phyloP scores from a whole-genome alignment of 2,113 vertebrate genomes.

The Lepus europaeus region DNA sequence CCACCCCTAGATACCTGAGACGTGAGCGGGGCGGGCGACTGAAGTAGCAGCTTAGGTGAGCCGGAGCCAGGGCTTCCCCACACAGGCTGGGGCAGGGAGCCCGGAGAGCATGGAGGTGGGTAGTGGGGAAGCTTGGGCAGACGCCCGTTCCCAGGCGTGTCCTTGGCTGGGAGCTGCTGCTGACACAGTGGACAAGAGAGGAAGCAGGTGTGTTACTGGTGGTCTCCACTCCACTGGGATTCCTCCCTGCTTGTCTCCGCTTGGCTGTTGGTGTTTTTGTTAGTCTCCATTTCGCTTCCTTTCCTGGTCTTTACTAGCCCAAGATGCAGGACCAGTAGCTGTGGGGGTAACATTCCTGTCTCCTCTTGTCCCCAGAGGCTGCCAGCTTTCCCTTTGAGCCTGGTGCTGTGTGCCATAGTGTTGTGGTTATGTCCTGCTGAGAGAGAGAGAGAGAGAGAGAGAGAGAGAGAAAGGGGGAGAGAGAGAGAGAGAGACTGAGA shows the following conservation, averaged over 20 bases:
- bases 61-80: neutral
- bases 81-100: neutral
- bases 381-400: too few species aligned
- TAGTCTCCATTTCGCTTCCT: neutral
- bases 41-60: neutral
- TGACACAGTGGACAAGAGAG: neutral
- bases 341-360: too few species aligned
- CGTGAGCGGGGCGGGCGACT: neutral
- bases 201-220: neutral
- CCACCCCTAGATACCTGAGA: neutral
- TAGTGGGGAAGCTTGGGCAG: neutral
- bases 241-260: neutral
- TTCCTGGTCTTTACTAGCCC: neutral
- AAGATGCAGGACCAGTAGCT: neutral
- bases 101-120: fast-evolving
- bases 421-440: too few species aligned
- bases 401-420: too few species aligned
- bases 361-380: too few species aligned
- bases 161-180: neutral
- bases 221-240: too few species aligned
- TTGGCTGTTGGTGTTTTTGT: neutral
- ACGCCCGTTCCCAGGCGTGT: neutral
- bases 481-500: too few species aligned
- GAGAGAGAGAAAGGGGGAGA: too few species aligned
- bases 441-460: too few species aligned